These are phyloP conservation scores for Xanthia icteritia DNA, from an alignment of 2,888 invertebrate species.

Conservation along the genomic window DNA sequence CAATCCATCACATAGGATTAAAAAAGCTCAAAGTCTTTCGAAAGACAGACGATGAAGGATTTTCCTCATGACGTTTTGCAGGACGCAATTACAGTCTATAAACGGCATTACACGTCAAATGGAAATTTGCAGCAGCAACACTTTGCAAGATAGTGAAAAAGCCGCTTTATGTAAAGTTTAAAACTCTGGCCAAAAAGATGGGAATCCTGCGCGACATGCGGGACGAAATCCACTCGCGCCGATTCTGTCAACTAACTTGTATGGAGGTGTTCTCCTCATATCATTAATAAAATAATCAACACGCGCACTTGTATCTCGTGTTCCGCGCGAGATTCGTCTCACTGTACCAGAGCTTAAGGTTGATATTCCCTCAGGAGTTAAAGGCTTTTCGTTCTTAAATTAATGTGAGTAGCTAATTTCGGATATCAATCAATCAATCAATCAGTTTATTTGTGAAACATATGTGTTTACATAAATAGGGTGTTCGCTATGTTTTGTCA, in stretches of 20 bases:
- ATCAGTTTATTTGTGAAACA: too few species aligned
- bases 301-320: neutral
- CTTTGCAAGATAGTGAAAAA: neutral
- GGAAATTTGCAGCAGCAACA: neutral
- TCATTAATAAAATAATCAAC: too few species aligned
- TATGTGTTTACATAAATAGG: too few species aligned
- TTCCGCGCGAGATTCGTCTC: neutral
- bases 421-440: too few species aligned
- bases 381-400: neutral
- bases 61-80: neutral
- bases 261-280: neutral
- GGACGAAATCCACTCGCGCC: neutral
- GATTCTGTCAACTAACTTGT: neutral
- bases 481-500: too few species aligned
- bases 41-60: neutral
- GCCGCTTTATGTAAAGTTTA: neutral
- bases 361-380: too few species aligned
- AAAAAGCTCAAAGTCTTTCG: neutral
- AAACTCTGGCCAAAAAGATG: neutral
- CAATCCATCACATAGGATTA: constrained; percentile 1
- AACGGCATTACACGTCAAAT: neutral
- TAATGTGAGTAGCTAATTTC: neutral
- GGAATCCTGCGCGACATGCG: too few species aligned
- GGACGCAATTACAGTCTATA: neutral
- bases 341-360: too few species aligned